Evolutionary conservation across 2,797 vertebrate species (phyloP).

Genomic region (Anguilla megastoma): DNA sequence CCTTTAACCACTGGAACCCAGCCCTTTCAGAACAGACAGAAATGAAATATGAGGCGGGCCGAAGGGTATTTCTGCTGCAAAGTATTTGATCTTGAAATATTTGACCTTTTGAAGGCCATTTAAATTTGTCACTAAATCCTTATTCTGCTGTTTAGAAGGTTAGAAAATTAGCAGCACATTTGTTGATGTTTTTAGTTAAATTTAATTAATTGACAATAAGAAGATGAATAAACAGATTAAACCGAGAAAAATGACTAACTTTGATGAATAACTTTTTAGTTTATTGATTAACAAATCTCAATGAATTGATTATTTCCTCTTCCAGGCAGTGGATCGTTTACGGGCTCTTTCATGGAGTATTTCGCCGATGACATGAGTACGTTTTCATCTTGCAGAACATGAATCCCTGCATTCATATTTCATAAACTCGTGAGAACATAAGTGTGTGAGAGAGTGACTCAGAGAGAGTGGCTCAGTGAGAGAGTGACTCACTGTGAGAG

Average conservation of each 20-base stretch:
- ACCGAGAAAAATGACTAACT: too few species aligned
- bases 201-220: background rate
- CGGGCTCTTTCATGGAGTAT: conserved; percentile 88
- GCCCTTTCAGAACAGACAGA: background rate
- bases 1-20: too few species aligned
- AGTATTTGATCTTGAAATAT: background rate
- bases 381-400: conserved; percentile 53
- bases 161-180: background rate
- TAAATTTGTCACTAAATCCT: background rate
- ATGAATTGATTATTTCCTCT: background rate
- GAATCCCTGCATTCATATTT: background rate
- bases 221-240: too few species aligned
- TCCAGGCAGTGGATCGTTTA: conserved; percentile 85
- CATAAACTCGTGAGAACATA: too few species aligned
- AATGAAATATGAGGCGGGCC: background rate
- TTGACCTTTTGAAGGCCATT: background rate
- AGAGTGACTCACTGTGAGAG: too few species aligned
- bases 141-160: background rate
- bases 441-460: too few species aligned
- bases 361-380: conserved; percentile 87
- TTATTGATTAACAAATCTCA: too few species aligned
- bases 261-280: too few species aligned
- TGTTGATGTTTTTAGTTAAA: too few species aligned
- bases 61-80: background rate
- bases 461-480: too few species aligned